These are phyloP conservation scores for Rhynchonycteris naso DNA, from an alignment of 2,797 vertebrate genomes.

Conservation along the genomic window DNA sequence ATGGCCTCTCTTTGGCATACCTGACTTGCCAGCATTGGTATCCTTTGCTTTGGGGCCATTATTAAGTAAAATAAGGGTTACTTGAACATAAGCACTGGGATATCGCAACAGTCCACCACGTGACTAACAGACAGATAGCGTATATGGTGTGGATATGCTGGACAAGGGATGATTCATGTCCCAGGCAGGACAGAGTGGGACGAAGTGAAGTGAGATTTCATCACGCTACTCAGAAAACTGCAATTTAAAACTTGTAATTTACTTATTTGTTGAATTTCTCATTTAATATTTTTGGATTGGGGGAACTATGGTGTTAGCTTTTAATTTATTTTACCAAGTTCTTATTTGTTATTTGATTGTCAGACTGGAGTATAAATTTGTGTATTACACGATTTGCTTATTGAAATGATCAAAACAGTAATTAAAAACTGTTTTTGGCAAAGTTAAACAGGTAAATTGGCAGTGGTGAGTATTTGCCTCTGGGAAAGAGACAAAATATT, in stretches of 20 bases:
- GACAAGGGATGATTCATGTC: background rate
- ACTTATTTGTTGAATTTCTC: background rate
- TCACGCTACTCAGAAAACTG: background rate
- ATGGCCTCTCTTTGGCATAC: background rate
- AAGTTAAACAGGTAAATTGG: constrained; percentile 32
- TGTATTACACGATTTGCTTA: constrained; percentile 51
- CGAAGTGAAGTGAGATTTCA: no score
- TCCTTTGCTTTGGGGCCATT: background rate
- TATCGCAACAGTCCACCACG: background rate
- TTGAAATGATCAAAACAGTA: constrained; percentile 26
- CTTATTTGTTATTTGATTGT: constrained; percentile 37
- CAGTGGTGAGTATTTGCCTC: constrained; percentile 18
- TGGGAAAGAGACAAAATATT: constrained; percentile 7
- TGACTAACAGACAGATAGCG: background rate
- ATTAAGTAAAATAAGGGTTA: background rate
- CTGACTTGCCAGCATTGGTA: background rate
- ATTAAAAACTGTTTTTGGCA: constrained; percentile 33
- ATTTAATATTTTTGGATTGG: background rate
- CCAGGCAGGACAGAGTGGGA: background rate
- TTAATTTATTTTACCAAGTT: constrained; percentile 54
- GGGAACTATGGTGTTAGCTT: background rate
- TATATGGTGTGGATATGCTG: background rate
- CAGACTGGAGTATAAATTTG: background rate
- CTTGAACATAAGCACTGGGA: background rate
- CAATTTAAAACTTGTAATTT: background rate